Percentiles rank a stretch among this genome's conserved stretches.
These are phyloP conservation scores for Steinernema scapterisci DNA, from an alignment of 2,888 invertebrate genomes.

Conservation along the genomic window DNA sequence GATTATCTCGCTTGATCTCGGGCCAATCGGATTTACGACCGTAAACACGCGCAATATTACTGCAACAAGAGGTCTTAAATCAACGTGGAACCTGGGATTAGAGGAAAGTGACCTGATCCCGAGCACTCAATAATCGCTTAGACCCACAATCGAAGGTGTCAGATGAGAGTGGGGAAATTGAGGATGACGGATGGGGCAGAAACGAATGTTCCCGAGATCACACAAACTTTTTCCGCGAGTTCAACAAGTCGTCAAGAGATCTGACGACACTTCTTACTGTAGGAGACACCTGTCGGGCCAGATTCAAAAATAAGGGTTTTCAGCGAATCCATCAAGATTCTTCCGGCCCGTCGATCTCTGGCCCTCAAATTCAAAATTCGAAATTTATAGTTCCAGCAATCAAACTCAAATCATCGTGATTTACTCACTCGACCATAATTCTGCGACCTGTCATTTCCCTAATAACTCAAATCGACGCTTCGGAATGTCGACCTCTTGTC, in stretches of 20 bases:
- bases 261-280: too few species aligned
- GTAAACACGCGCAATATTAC: background rate
- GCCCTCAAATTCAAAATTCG: slow-evolving; percentile 12
- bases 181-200: too few species aligned
- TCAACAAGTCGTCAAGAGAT: too few species aligned
- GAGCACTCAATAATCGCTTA: too few species aligned
- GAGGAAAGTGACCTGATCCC: background rate
- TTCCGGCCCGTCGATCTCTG: background rate
- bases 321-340: background rate
- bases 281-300: too few species aligned
- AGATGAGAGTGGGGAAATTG: too few species aligned
- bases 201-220: too few species aligned
- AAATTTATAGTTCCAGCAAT: slow-evolving; percentile 2
- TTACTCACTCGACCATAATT: background rate
- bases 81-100: background rate
- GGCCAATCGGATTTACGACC: background rate
- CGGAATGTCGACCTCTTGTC: background rate
- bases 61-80: background rate
- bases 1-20: background rate
- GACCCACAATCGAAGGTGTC: too few species aligned
- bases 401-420: background rate
- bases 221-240: too few species aligned
- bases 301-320: too few species aligned
- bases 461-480: slow-evolving; percentile 10
- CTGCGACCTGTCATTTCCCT: background rate